Conservation (phyloP, 2,113 vertebrate species). For the Bubo scandiacus region DNA sequence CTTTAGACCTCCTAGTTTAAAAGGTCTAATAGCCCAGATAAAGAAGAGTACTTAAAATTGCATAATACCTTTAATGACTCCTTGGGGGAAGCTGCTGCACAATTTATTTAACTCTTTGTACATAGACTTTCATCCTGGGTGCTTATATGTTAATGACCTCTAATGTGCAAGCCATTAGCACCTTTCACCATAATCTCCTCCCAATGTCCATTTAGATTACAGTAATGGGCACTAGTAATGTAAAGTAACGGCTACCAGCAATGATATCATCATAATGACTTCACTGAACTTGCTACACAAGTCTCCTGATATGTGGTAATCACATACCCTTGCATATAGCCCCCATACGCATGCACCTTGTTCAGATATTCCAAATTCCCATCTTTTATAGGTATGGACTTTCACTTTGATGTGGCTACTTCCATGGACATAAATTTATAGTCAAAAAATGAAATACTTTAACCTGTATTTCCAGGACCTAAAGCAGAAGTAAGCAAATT, state of each 20-base stretch:
- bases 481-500: background rate
- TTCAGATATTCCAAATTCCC: background rate
- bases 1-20: slow-evolving; percentile 30
- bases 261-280: slow-evolving; percentile 69
- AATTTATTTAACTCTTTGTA: slow-evolving; percentile 68
- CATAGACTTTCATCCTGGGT: slow-evolving; percentile 52
- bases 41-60: slow-evolving; percentile 63
- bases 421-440: background rate
- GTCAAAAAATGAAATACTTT: background rate
- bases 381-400: background rate
- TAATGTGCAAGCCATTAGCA: slow-evolving; percentile 67
- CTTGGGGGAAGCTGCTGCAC: slow-evolving; percentile 31
- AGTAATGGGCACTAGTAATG: slow-evolving; percentile 63
- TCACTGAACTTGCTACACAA: slow-evolving; percentile 19
- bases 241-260: slow-evolving; percentile 43
- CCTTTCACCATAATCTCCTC: slow-evolving; percentile 71
- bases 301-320: background rate
- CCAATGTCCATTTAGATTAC: slow-evolving; percentile 68
- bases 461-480: background rate
- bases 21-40: slow-evolving; percentile 66
- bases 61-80: slow-evolving; percentile 61
- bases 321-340: background rate
- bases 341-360: background rate
- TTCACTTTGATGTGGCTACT: background rate
- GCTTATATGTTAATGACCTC: slow-evolving; percentile 57